Base-by-base conservation (phyloP, 2,888 invertebrate species). In the Dynastes hyllus region DNA sequence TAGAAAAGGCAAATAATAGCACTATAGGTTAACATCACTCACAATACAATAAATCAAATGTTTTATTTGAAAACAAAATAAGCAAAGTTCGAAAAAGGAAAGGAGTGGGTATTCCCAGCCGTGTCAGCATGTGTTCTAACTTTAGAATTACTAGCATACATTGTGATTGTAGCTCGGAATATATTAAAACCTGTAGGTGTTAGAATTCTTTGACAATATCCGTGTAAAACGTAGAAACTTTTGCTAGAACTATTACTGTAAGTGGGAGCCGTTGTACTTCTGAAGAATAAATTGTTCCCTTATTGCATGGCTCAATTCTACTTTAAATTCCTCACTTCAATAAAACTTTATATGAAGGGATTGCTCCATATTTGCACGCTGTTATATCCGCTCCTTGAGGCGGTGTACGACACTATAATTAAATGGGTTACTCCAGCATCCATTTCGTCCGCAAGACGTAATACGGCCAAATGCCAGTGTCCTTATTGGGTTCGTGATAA, bases 401-500 rank as follows among this genome's bases (percentile, higher is more conserved):
- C 50, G 51, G n/a, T 69, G 69, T 69, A 51, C 69, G 63, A 50
- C 63, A 63, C 40, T 61, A 55, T 77, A 77, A 77, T 77, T 77
- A 69, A 67, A 67, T 58, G 70, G 50, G 61, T 55, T 45, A 65
- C 61, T 67, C 61, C 29, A 37, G 29, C 45, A 58, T 77, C 77
- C 69, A 37, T 77, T 77, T 27, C 67, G 58, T 69, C 77, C 76
- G 27, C 69, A 77, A 69, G 61, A 77, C 45, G 77, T 77, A 77
- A 77, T 77, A 77, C 77, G 77, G 63, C 32, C 77, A 70, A 69
- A 70, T 70, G 77, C 61, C 77, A 77, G 40, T 45, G 27, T 77
- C 69, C 77, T 77, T 77, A 77, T 77, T 77, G 77, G 77, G 70
- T 69, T 77, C 70, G 77, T 77, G 77, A 77, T 77, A 77, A 77